phyloP scores from a whole-genome alignment of 2,113 vertebrate genomes.

The Neolamprologus brichardi region DNA sequence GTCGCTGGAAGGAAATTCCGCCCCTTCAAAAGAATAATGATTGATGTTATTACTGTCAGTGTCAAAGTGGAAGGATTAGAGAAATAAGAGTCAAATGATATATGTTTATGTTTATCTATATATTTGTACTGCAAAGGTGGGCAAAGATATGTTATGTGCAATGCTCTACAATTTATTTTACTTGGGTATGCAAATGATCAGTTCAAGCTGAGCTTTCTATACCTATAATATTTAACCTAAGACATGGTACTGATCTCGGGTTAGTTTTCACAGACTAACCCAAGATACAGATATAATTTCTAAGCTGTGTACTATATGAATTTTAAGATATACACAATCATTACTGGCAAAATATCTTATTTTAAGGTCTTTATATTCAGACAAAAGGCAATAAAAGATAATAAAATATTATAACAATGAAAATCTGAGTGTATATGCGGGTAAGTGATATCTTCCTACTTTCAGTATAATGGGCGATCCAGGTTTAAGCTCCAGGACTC shows the following conservation, averaged over 20 bases:
- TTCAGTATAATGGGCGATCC: constrained; percentile 96
- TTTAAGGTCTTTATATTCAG: accelerated
- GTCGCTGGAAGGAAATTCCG: constrained; percentile 90
- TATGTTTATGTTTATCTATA: not conserved
- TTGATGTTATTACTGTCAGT: not conserved
- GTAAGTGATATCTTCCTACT: constrained; percentile 62
- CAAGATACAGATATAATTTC: not conserved
- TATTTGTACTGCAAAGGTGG: not conserved
- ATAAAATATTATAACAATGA: not conserved
- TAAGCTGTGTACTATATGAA: not conserved
- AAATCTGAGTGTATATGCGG: not conserved
- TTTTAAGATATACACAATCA: not conserved
- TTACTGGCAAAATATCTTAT: accelerated
- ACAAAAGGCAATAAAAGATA: not conserved
- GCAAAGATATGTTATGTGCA: not conserved
- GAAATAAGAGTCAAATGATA: not conserved
- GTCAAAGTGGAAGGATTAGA: not conserved
- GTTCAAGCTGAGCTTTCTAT: not conserved
- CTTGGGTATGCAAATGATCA: not conserved
- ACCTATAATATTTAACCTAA: not conserved
- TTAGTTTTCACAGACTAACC: not conserved
- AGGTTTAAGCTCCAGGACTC: constrained; percentile 92
- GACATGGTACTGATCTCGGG: not conserved
- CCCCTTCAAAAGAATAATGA: constrained; percentile 70
- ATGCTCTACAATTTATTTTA: not conserved